Evolutionary conservation across 2,797 vertebrate species (phyloP), one percentile per base, ranked within the genome.

Genomic region (Xenentodon cancila): DNA sequence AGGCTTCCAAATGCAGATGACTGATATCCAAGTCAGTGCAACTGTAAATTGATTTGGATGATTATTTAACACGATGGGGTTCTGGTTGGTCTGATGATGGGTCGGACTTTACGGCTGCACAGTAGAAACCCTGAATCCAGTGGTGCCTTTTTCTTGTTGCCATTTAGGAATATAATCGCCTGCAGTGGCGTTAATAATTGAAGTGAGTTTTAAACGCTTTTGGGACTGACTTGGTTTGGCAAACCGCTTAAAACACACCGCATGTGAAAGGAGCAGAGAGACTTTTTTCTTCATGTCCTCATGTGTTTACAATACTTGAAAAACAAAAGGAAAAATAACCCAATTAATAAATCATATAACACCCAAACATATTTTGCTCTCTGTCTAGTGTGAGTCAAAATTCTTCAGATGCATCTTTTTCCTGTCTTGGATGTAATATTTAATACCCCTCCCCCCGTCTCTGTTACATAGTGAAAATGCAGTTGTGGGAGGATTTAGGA

Each of bases 401-500:
- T 43, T 42, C 19, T 46, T 48, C 57, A 20, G 63, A 75, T 68
- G 22, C 45, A 40, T 62, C 58, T 60, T 63, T 71, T 47, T 52
- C 51, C 49, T 2, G 30, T 75, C 42, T 56, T 37, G 22, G 58
- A 21, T 66, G 52, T 58, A 49, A 59, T 21, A 11, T 16, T 8
- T 20, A 55, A 3, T 52, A 50, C 42, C 42, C 20, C 53, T 43
- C 42, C 34, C 17, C n/a, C n/a, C n/a, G n/a, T 40, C 25, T 68
- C 55, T 53, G 43, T 62, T 73, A 53, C 47, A 43, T 61, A n/a
- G 66, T 27, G 47, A 73, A 64, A 49, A 34, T 42, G 47, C 60
- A 68, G 37, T 73, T 77, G 70, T 68, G 53, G 52, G 44, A 71
- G 62, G 75, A 75, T 58, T 70, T 67, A 0, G 59, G 53, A 58